These are phyloP conservation scores for Drosophila paranaensis DNA, from an alignment of 2,888 invertebrate species.

Conservation along the genomic window DNA sequence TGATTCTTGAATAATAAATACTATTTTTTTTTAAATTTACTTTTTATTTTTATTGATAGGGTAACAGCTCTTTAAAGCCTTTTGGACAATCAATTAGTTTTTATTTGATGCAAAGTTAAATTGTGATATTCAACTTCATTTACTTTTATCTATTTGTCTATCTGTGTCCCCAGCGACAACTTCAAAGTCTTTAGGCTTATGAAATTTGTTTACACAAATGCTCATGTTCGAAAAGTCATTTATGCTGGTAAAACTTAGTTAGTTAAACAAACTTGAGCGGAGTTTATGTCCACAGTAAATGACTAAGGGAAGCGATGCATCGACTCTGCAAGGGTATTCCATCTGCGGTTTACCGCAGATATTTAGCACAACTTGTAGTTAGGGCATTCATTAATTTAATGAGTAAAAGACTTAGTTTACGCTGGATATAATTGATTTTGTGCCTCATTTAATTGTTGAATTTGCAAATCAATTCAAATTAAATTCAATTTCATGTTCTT, in stretches of 20 bases:
- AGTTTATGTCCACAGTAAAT: background rate
- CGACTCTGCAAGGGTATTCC: constrained; percentile 13
- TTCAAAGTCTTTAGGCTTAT: background rate
- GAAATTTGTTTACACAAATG: constrained; percentile 1
- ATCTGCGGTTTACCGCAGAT: constrained; percentile 15
- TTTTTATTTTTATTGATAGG: no score
- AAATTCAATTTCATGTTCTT: background rate
- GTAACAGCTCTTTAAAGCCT: no score
- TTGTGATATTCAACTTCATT: no score
- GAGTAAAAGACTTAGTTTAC: constrained; percentile 40
- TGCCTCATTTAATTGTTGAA: constrained; percentile 40
- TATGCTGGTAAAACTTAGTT: background rate
- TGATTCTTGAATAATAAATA: background rate
- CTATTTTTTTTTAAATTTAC: no score
- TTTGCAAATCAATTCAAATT: constrained; percentile 42
- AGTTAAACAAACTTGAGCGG: background rate
- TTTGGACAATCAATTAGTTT: background rate
- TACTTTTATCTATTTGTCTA: background rate
- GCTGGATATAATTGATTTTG: constrained; percentile 46
- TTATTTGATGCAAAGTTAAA: background rate
- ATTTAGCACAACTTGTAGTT: constrained; percentile 4
- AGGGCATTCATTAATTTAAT: constrained; percentile 54
- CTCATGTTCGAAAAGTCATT: background rate
- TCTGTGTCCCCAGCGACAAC: background rate
- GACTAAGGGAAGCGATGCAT: no score